These are phyloP conservation scores for Tenebrio molitor DNA, from an alignment of 1,140 invertebrate species.

Conservation along the genomic window DNA sequence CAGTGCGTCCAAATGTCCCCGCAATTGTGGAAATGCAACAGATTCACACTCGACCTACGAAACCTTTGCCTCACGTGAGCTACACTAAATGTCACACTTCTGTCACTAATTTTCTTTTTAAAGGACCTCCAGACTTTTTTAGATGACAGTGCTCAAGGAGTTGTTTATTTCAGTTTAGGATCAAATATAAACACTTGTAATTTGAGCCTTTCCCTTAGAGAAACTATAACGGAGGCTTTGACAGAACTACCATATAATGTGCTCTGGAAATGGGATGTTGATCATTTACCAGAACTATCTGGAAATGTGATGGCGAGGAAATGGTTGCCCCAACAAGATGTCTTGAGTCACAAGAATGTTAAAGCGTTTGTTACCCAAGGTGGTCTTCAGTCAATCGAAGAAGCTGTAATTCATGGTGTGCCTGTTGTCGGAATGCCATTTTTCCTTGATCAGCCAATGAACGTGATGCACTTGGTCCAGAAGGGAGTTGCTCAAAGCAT, in stretches of 20 bases:
- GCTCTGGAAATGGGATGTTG: constrained; percentile 72
- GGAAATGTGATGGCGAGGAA: constrained; percentile 67
- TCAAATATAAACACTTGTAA: too few species aligned
- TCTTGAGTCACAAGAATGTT: constrained; percentile 73
- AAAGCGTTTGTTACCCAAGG: constrained; percentile 80
- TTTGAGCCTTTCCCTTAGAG: constrained; percentile 65
- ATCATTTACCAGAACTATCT: constrained; percentile 66
- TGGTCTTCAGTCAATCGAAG: constrained; percentile 77
- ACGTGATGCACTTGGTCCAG: constrained; percentile 58
- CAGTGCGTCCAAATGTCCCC: constrained; percentile 17
- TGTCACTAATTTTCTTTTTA: constrained; percentile 54
- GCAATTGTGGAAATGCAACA: constrained; percentile 13
- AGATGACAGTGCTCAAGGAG: constrained; percentile 67
- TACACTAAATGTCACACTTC: too few species aligned
- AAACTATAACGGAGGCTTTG: constrained; percentile 67
- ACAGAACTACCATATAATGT: constrained; percentile 67
- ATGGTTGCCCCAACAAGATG: constrained; percentile 75
- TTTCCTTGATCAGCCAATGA: constrained; percentile 74
- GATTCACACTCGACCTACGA: not conserved
- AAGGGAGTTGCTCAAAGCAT: constrained; percentile 52
- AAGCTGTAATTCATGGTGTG: constrained; percentile 77
- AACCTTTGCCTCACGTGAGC: constrained; percentile 46
- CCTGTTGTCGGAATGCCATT: constrained; percentile 80
- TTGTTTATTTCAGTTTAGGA: constrained; percentile 70
- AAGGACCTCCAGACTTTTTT: constrained; percentile 66